Base-by-base conservation (phyloP, 1,140 invertebrate genomes). In the Heterodera carotae region DNA sequence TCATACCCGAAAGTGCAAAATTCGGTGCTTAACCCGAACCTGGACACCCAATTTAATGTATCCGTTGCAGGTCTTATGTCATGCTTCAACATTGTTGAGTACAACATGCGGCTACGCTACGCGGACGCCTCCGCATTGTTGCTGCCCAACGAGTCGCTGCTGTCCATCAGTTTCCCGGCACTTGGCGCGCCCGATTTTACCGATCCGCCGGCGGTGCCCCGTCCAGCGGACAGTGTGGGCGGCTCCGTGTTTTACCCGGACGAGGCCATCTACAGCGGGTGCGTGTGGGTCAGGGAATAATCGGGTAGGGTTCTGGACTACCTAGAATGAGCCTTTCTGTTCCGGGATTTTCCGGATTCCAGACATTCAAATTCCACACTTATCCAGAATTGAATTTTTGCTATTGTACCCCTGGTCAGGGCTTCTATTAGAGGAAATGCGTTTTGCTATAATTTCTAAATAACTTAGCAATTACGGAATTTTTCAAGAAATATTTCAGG, bases 41-140 rank as follows among this genome's bases (percentile, higher is more conserved):
- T n/a, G n/a, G n/a, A n/a, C n/a, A n/a, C n/a, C n/a, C n/a, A n/a
- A n/a, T n/a, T 33, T 6, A 48, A 15, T 64, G 2, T 18, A 25
- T 29, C 12, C 4, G 18, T 15, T 3, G 25, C 66, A 86, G 84
- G 94, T 2, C 89, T 96, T 18, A 90, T 98, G 82, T 94, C 94
- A 7, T 94, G 98, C 90, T 97, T 99, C 87, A 99, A 99, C 88
- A 91, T 96, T 76, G 96, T 99, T 7, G 97, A 99, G 89, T 93
- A 93, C 1, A 99, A 98, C 89, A 99, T 99, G 97, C 92, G 90
- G 71, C 91, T 77, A 76, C 88, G 90, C 71, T 90, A 97, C 80
- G 91, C 94, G 77, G 95, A 98, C 90, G 94, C 94, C 0, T 90
- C 91, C 77, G 90, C 92, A 80, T 87, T 95, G 36, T 89, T 98